Base-by-base conservation (phyloP, 2,797 vertebrate species). In the Columba guinea region DNA sequence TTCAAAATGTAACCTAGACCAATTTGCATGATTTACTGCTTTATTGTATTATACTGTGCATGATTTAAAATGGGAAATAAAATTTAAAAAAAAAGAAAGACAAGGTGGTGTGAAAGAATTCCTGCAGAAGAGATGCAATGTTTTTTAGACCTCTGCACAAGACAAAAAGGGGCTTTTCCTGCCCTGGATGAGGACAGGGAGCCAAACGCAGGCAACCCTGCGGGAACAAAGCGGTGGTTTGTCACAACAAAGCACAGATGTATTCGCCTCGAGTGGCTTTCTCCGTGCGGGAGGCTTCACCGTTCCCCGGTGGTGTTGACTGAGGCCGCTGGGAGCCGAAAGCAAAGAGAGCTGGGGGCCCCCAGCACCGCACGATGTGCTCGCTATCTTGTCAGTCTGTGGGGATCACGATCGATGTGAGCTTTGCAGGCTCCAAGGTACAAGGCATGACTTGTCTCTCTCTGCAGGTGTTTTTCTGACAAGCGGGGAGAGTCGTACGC, bases 11-110 rank as follows among this genome's bases (percentile, higher is more conserved):
- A 98, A 98, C 98, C 97, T 96, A 97, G 98, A 98, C 98, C 98
- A 98, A 98, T 98, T 98, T 98, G 98, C 98, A 98, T 98, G 98
- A 98, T 98, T 98, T 98, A 98, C 98, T 98, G 98, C 98, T 98
- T 96, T 98, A 98, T 98, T 98, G 98, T 98, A 98, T 98, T 98
- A 98, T 94, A 97, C 97, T 27, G 96, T 98, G 97, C 97, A 98
- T 98, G 98, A 98, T 98, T 98, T 98, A 98, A 98, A 98, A 97
- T 93, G 97, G 97, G 98, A 97, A 98, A 98, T 98, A 98, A 98
- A 98, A 97, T 97, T 73, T 97, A n/a, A 87, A 93, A 91, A 60
- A 75, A 78, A 84, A 39, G 68, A 75, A 81, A 92, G 94, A 93
- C 64, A 97, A 96, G 95, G 96, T 92, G 91, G 95, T 84, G 87